phyloP scores from a whole-genome alignment of 2,113 vertebrate genomes.

The Eonycteris spelaea region DNA sequence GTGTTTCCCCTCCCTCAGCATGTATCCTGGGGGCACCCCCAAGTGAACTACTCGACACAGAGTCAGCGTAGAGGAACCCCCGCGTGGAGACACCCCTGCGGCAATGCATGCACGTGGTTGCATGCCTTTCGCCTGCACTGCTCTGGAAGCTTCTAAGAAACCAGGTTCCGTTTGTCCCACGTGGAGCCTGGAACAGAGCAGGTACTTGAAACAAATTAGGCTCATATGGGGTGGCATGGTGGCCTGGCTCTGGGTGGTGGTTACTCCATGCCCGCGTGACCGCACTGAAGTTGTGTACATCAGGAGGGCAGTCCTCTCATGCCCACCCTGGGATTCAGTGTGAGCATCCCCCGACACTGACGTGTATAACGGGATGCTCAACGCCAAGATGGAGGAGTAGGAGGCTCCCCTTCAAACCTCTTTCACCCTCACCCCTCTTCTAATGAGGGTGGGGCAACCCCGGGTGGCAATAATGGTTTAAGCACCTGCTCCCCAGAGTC shows the following conservation, averaged over 20 bases:
- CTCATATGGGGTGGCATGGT: not conserved
- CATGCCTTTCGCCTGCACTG: not conserved
- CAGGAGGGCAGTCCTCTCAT: not conserved
- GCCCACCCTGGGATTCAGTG: not conserved
- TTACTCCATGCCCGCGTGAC: not conserved
- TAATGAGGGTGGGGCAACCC: not conserved
- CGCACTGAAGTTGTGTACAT: not conserved
- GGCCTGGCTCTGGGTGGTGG: not conserved
- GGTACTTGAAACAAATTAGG: not conserved
- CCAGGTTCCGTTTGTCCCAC: not conserved
- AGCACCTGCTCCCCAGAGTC: not conserved
- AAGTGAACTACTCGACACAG: not conserved
- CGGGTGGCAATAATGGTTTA: not conserved
- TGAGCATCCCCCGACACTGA: not conserved
- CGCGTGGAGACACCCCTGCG: not conserved
- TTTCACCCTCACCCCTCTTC: not conserved
- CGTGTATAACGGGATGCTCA: not conserved
- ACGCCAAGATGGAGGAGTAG: not conserved
- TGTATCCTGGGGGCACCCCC: not conserved
- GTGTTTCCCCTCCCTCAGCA: not conserved
- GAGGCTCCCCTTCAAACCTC: not conserved
- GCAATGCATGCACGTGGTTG: fast-evolving
- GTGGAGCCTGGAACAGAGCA: not conserved
- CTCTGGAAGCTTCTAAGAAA: not conserved
- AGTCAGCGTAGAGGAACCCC: not conserved